Percentiles rank a stretch among this genome's conserved stretches.
Evolutionary conservation across 2,888 invertebrate genomes (phyloP).

Genomic region (Eupelmus urozonus): DNA sequence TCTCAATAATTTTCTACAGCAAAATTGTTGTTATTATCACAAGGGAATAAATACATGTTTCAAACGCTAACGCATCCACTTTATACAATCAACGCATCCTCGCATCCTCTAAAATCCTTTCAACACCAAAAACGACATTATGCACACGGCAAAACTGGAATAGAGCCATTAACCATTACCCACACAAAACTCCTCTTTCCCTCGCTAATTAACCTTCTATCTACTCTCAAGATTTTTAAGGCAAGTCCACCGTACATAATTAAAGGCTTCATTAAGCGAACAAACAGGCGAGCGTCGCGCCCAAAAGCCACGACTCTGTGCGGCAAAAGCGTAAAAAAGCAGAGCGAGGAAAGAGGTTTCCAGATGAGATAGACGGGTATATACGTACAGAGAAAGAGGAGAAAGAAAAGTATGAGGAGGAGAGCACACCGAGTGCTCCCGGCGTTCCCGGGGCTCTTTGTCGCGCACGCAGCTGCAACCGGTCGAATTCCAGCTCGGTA

Average conservation of each 20-base stretch:
- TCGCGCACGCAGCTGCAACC: slow-evolving; percentile 13
- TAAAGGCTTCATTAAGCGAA: slow-evolving; percentile 5
- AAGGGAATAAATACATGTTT: too few relatives aligned
- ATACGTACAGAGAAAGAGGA: neutral
- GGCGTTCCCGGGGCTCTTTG: neutral
- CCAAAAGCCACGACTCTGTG: slow-evolving; percentile 7
- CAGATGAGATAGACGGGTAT: neutral
- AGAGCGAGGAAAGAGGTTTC: neutral
- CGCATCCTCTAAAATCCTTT: too few relatives aligned
- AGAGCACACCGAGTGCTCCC: neutral
- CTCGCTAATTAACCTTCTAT: neutral
- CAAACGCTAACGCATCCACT: too few relatives aligned
- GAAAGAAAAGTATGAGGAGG: slow-evolving; percentile 16
- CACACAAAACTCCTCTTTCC: neutral
- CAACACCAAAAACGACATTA: too few relatives aligned
- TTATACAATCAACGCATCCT: too few relatives aligned
- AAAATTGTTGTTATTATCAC: too few relatives aligned
- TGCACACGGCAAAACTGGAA: neutral
- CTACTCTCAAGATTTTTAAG: neutral
- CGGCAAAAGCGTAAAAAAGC: neutral
- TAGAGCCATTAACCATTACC: neutral
- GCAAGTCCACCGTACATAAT: neutral
- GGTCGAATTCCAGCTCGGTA: slow-evolving; percentile 30
- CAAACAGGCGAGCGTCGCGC: neutral
- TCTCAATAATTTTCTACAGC: too few relatives aligned